Conservation (phyloP, 92 coral and sea anemone genomes). For the Galaxea fascicularis region DNA sequence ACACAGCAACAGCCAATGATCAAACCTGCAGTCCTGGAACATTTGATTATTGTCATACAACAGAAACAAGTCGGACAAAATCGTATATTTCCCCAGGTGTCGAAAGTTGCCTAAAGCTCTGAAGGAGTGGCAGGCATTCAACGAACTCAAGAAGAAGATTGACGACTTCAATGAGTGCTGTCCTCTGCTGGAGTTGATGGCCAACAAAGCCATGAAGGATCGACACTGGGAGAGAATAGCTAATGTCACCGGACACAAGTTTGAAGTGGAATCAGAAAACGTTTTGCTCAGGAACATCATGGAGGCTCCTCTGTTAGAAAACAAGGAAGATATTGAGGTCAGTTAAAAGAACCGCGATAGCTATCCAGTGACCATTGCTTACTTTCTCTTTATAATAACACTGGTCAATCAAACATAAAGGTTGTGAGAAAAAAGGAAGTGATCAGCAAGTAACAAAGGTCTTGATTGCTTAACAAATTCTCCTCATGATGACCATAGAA, state of each 20-base stretch:
- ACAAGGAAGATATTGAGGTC: slow-evolving; percentile 96
- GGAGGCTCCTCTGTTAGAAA: slow-evolving; percentile 88
- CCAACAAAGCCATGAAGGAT: slow-evolving; percentile 92
- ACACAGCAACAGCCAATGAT: too few relatives aligned
- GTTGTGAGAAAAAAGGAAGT: too few relatives aligned
- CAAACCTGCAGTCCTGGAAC: too few relatives aligned
- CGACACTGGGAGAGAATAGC: slow-evolving; percentile 93
- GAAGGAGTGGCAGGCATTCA: slow-evolving; percentile 92
- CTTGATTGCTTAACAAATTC: too few relatives aligned
- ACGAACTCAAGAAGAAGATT: slow-evolving; percentile 83
- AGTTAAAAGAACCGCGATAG: background rate
- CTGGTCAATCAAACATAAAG: too few relatives aligned
- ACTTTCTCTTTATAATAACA: background rate
- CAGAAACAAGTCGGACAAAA: too few relatives aligned
- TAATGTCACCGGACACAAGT: slow-evolving; percentile 80
- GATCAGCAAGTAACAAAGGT: too few relatives aligned
- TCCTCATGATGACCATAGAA: too few relatives aligned
- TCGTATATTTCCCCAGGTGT: slow-evolving; percentile 53
- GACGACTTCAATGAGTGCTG: slow-evolving; percentile 94
- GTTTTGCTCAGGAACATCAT: slow-evolving; percentile 86
- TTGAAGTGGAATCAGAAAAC: slow-evolving; percentile 89
- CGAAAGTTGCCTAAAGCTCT: slow-evolving; percentile 93
- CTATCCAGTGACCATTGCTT: too few relatives aligned
- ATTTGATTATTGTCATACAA: too few relatives aligned
- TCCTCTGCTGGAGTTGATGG: slow-evolving; percentile 87